phyloP scores from a whole-genome alignment of 2,113 vertebrate genomes.

The Peromyscus polionotus region DNA sequence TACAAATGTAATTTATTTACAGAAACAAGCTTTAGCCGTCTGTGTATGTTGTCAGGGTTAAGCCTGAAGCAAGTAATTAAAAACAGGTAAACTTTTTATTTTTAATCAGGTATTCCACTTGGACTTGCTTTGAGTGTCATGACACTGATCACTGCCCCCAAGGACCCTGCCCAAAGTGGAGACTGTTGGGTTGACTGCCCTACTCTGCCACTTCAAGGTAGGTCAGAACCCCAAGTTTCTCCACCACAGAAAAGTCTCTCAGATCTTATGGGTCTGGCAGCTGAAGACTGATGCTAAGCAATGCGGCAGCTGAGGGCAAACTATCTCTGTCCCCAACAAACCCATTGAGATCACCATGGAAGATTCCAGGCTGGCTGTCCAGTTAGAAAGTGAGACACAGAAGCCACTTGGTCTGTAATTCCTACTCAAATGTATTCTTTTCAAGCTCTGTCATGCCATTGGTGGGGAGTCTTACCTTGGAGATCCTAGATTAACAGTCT shows the following conservation, averaged over 20 bases:
- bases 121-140: background rate
- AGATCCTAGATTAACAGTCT: no score
- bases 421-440: background rate
- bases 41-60: no score
- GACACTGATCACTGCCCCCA: background rate
- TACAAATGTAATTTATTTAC: no score
- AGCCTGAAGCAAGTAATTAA: no score
- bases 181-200: background rate
- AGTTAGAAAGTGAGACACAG: background rate
- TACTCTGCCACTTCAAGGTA: background rate
- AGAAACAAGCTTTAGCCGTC: no score
- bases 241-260: background rate
- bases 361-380: background rate
- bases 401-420: background rate
- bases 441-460: background rate
- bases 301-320: background rate
- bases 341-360: background rate
- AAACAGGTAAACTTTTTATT: no score
- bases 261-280: background rate
- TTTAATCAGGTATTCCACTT: no score
- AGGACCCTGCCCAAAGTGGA: background rate
- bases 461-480: no score
- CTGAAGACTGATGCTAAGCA: background rate
- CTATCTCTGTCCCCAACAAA: background rate
- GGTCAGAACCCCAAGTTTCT: background rate